Evolutionary conservation across 2,888 invertebrate species (phyloP).

Genomic region (Nomada flava): DNA sequence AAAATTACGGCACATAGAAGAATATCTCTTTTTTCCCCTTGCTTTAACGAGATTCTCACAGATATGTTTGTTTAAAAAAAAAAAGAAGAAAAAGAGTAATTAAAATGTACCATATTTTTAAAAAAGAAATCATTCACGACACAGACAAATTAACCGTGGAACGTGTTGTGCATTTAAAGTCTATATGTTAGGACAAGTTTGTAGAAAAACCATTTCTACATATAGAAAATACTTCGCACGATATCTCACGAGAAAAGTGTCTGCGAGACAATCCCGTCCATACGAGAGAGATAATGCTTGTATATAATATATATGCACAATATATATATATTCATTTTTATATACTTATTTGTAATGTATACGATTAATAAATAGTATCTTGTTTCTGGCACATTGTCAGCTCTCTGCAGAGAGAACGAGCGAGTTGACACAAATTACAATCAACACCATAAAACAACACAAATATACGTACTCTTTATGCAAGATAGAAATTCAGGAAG

Average conservation of each 20-base stretch:
- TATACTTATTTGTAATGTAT: conserved; percentile 66
- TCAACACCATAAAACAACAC: conserved; percentile 59
- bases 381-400: conserved; percentile 79
- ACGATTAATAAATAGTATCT: conserved; percentile 77
- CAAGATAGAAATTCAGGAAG: conserved; percentile 44
- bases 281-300: conserved; percentile 58
- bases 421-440: conserved; percentile 65
- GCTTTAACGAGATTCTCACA: conserved; percentile 57
- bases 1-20: conserved; percentile 81
- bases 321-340: conserved; percentile 56
- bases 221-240: conserved; percentile 29
- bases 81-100: background rate
- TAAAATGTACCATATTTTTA: background rate
- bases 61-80: conserved; percentile 11
- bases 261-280: conserved; percentile 53
- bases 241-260: conserved; percentile 32
- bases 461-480: conserved; percentile 32
- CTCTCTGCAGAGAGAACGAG: conserved; percentile 71
- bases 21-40: conserved; percentile 76
- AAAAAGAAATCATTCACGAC: background rate
- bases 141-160: conserved; percentile 6
- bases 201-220: conserved; percentile 32
- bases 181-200: conserved; percentile 10
- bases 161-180: conserved; percentile 19
- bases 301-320: conserved; percentile 59